Conservation (phyloP, 2,888 invertebrate genomes). For the Rhaphigaster nebulosa region DNA sequence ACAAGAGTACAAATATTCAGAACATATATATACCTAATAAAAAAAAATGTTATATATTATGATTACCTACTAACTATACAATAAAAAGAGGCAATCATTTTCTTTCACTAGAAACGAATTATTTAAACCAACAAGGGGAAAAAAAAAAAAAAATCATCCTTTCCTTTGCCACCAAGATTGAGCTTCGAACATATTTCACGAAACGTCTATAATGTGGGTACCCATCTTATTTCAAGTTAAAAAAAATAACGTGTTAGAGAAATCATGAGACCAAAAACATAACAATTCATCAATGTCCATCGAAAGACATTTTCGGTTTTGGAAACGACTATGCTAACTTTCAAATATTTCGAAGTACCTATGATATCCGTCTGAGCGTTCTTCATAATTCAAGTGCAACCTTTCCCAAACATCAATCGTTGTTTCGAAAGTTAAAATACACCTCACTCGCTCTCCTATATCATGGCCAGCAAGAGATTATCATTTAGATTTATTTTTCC, state of each 20-base stretch:
- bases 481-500: not conserved
- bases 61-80: too few species aligned
- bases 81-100: too few species aligned
- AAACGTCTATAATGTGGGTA: not conserved
- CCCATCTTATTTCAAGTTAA: not conserved
- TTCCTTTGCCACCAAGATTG: not conserved
- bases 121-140: too few species aligned
- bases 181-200: not conserved
- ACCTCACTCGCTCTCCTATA: not conserved
- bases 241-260: not conserved
- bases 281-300: not conserved
- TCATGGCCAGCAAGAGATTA: not conserved
- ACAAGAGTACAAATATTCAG: too few species aligned
- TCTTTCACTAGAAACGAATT: too few species aligned
- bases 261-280: not conserved
- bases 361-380: not conserved
- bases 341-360: not conserved
- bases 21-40: too few species aligned
- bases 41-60: too few species aligned
- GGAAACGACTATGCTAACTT: not conserved
- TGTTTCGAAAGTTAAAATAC: conserved; percentile 26
- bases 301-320: not conserved
- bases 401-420: conserved; percentile 16
- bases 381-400: conserved; percentile 28
- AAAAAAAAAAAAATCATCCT: too few species aligned